Percentiles rank a stretch among this genome's conserved stretches.
phyloP scores from a whole-genome alignment of 2,888 invertebrate species.

The Catocala sponsa region DNA sequence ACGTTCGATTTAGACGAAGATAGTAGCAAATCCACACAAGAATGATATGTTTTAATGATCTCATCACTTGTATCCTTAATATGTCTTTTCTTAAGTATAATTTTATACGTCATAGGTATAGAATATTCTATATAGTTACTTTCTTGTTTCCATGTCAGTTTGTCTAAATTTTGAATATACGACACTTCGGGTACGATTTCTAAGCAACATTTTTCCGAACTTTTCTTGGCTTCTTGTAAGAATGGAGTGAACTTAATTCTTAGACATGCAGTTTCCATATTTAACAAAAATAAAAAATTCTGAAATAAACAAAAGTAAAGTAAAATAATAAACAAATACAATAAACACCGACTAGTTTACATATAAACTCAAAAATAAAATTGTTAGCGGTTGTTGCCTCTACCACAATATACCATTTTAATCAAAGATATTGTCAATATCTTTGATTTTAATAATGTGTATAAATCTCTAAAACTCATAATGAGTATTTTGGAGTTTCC shows the following conservation, averaged over 20 bases:
- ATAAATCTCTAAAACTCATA: too few relatives aligned
- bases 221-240: constrained; percentile 57
- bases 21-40: constrained; percentile 73
- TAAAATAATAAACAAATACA: background rate
- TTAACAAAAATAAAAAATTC: constrained; percentile 32
- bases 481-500: too few relatives aligned
- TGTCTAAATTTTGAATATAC: constrained; percentile 69
- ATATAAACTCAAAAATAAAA: too few relatives aligned
- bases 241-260: constrained; percentile 73
- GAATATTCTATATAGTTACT: constrained; percentile 67
- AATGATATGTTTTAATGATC: constrained; percentile 71
- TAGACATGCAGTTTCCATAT: constrained; percentile 70
- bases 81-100: constrained; percentile 65
- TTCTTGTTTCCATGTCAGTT: constrained; percentile 68
- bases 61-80: constrained; percentile 24
- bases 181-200: constrained; percentile 78
- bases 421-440: too few relatives aligned
- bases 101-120: constrained; percentile 77
- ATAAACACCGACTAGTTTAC: too few relatives aligned
- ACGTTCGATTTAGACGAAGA: constrained; percentile 52
- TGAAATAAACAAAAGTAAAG: constrained; percentile 33
- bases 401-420: too few relatives aligned
- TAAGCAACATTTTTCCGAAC: constrained; percentile 65
- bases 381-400: too few relatives aligned
- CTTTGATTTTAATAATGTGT: too few relatives aligned